These are phyloP conservation scores for Temnothorax longispinosus DNA, from an alignment of 1,140 invertebrate species.

Conservation along the genomic window DNA sequence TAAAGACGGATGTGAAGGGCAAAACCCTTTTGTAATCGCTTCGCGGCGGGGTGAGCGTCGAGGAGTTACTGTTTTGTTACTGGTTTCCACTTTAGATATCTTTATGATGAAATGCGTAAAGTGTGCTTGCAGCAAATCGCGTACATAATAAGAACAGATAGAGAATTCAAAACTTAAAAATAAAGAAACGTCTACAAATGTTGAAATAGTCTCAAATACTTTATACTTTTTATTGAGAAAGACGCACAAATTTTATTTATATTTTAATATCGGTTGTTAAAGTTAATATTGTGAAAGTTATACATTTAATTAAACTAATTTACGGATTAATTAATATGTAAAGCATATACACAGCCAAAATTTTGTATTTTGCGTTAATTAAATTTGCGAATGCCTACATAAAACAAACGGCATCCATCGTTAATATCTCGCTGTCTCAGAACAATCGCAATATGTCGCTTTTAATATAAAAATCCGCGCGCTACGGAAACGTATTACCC, in stretches of 20 bases:
- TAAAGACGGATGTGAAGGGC: slow-evolving; percentile 29
- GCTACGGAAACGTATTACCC: background rate
- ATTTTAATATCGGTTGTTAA: background rate
- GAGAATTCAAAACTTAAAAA: background rate
- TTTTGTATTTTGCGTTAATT: slow-evolving; percentile 2
- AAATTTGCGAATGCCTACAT: background rate
- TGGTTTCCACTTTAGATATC: background rate
- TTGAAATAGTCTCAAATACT: background rate
- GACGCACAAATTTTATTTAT: background rate
- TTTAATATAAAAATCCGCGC: slow-evolving; percentile 22
- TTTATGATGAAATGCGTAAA: background rate
- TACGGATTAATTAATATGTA: slow-evolving; percentile 2
- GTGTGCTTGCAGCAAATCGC: background rate
- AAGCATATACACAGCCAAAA: background rate
- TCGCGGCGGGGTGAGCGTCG: background rate
- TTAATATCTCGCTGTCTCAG: slow-evolving; percentile 16
- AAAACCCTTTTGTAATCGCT: slow-evolving; percentile 7
- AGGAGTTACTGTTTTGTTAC: background rate
- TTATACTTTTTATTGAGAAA: background rate
- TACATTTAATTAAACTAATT: background rate
- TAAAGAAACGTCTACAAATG: background rate
- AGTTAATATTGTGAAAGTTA: background rate
- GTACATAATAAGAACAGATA: background rate
- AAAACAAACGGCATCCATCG: background rate
- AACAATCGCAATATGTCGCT: slow-evolving; percentile 13